Base-by-base conservation (phyloP, 1,140 invertebrate species). In the Drosophila repleta region DNA sequence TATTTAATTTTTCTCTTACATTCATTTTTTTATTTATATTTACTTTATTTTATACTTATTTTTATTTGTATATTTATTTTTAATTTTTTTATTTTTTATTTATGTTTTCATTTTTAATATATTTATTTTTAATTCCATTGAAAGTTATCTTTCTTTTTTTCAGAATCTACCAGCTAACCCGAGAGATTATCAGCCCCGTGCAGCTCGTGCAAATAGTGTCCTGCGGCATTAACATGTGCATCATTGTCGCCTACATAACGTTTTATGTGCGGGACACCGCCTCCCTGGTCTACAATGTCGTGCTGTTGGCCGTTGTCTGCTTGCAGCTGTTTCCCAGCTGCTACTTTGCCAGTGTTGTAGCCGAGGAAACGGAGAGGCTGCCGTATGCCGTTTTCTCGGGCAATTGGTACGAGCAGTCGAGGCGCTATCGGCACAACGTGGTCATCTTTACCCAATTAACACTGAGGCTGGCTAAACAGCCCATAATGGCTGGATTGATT, bases 321-420 rank as follows among this genome's bases (percentile, higher is more conserved):
- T 32, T 89, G 10, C 80, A 90, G 41, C 48, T 90, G 3, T 90
- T 83, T 64, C 84, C 89, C 13, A 75, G 70, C 49, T 90, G 90
- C 41, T 90, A 87, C 20, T 90, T 69, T 15, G 81, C 81, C 61
- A 90, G 81, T 26, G 51, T 73, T 4, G 61, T 90, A 17, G 66
- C 62, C 5, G 63, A 70, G 45, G 75, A 90, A 55, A 18, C 72
- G 10, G 21, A 74, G 2, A 11, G 48, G 1, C 24, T 90, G 18
- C 61, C 78, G 0, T 77, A 90, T 48, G 78, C 89, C 6, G 75
- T 90, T n/a, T 90, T 90, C 39, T 81, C 65, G 7, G 55, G 83
- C 26, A 67, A 76, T 17, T 90, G 89, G 89, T 73, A 70, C 7
- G 41, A 58, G 4, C 70, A 71, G 20, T 55, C 77, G 5, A 4